phyloP scores from a whole-genome alignment of 2,888 invertebrate species.

The Heteropelma amictum region DNA sequence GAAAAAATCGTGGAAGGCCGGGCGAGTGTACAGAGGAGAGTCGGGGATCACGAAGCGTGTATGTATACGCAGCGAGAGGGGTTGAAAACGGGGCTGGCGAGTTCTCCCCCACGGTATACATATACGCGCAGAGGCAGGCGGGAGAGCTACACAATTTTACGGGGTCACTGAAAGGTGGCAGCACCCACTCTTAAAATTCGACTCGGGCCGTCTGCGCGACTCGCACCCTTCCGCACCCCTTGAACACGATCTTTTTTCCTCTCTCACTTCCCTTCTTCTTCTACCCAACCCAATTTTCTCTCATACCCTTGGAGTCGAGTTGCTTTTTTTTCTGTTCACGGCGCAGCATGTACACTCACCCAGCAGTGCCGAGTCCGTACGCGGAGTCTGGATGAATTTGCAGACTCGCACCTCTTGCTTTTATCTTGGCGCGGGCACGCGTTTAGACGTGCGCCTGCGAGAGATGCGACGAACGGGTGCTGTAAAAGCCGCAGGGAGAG shows the following conservation, averaged over 20 bases:
- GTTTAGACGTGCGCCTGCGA: background rate
- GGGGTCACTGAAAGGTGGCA: conserved; percentile 74
- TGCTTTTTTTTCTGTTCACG: no score
- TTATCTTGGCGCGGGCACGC: background rate
- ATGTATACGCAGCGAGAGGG: conserved; percentile 39
- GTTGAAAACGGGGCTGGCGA: conserved; percentile 46
- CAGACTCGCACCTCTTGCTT: background rate
- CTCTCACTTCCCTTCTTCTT: conserved; percentile 11
- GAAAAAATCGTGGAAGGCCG: background rate
- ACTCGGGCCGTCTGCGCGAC: conserved; percentile 66
- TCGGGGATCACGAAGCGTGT: background rate
- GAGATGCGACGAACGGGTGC: no score
- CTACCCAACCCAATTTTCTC: conserved; percentile 25
- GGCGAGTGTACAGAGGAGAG: background rate
- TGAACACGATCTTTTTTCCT: no score
- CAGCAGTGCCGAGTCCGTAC: background rate
- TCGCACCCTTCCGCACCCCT: conserved; percentile 49
- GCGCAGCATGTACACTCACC: background rate
- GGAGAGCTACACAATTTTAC: conserved; percentile 56
- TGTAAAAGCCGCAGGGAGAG: background rate
- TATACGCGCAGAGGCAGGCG: conserved; percentile 51
- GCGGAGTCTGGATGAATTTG: background rate
- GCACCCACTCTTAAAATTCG: conserved; percentile 69
- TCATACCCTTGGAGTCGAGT: conserved; percentile 19
- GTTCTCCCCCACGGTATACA: conserved; percentile 61